Base-by-base conservation (phyloP, 1,140 invertebrate species). In the Apis florea region DNA sequence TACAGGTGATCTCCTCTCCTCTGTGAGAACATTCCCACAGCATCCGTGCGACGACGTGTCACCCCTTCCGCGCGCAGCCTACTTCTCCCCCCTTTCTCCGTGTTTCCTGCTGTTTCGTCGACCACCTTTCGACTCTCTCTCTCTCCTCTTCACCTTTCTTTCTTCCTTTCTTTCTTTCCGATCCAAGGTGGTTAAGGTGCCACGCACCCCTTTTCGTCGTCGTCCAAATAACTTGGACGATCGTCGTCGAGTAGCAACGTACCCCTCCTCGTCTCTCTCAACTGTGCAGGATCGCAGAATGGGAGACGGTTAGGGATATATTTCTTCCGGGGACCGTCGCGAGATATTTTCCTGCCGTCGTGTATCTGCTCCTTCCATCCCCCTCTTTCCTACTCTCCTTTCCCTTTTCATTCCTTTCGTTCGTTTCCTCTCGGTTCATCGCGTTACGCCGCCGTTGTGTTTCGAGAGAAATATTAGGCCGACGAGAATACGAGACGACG, bases 21-120 rank as follows among this genome's bases (percentile, higher is more conserved):
- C 90, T 91, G 91, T 93, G 92, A 92, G 92, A 92, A 93, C 83
- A 90, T 93, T 93, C 90, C 90, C 92, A 92, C 92, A 93, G 91
- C 92, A 92, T 92, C 90, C 87, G 89, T 83, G 82, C 78, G 79
- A 79, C 84, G 79, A 79, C 84, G 79, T 86, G 83, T 90, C 89
- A 91, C 89, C 90, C 90, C 78, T 91, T 92, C 86, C 66, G 80
- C 68, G 68, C 56, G 81, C 79, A 87, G 85, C 79, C 84, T 84
- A 67, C 72, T 84, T 86, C 67, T 83, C 75, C 81, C 31, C 40
- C 66, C 59, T 70, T 74, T 77, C 56, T 79, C 79, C 81, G 54
- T 61, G 67, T 83, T 73, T 79, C 76, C 51, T 40, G 61, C 56
- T 66, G 63, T 73, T 68, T 71, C 63, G 72, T 73, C 72, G 31